Evolutionary conservation across 2,888 invertebrate genomes (phyloP).

Genomic region (Athripsodes cinereus): DNA sequence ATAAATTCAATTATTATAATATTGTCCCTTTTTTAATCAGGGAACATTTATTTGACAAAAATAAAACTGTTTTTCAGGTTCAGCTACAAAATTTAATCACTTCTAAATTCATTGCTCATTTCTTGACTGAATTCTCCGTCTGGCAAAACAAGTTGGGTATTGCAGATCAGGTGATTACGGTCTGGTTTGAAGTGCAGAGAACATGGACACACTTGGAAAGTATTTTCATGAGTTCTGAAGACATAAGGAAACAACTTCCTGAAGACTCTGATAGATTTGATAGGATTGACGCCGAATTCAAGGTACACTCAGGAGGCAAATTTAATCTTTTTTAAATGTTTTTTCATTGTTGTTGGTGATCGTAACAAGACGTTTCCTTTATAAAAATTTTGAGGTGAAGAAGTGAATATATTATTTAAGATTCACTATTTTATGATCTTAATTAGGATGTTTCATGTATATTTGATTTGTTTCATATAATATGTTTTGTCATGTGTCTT

Average conservation of each 20-base stretch:
- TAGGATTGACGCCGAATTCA: conserved; percentile 85
- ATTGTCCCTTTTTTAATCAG: conserved; percentile 8
- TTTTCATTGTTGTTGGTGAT: too few relatives aligned
- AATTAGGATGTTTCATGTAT: too few relatives aligned
- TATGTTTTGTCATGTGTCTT: too few relatives aligned
- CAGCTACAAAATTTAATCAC: conserved; percentile 95
- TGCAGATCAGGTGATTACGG: conserved; percentile 88
- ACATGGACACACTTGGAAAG: conserved; percentile 97
- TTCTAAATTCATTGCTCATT: conserved; percentile 94
- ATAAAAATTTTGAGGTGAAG: too few relatives aligned
- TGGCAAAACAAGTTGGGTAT: conserved; percentile 92
- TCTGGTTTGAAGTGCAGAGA: conserved; percentile 94
- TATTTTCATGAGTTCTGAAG: conserved; percentile 97
- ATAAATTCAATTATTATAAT: too few relatives aligned
- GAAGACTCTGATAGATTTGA: conserved; percentile 91
- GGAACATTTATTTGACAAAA: too few relatives aligned
- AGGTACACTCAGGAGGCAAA: too few relatives aligned
- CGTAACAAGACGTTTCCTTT: too few relatives aligned
- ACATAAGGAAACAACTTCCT: conserved; percentile 89
- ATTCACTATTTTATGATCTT: too few relatives aligned
- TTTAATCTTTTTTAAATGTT: too few relatives aligned
- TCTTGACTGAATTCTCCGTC: conserved; percentile 86
- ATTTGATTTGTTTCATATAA: too few relatives aligned
- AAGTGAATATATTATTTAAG: too few relatives aligned
- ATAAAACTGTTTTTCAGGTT: conserved; percentile 47